Percentiles rank a stretch among this genome's conserved stretches.
Conservation (phyloP, 2,888 invertebrate genomes). For the Drosophila atripex region DNA sequence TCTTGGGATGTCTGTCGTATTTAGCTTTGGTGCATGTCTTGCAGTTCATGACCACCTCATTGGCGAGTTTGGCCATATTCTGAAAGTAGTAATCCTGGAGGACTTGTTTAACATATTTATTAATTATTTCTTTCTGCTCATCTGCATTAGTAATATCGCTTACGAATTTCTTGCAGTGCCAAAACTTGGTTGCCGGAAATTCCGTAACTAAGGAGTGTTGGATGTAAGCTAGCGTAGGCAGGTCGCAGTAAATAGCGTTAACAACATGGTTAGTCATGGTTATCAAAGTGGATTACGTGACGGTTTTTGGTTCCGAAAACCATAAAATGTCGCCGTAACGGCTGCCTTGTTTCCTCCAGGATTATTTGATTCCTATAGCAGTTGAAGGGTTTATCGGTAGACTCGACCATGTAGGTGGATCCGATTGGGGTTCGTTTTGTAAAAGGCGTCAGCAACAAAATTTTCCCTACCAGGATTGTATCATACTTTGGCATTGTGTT, state of each 20-base stretch:
- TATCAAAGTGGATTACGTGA: not conserved
- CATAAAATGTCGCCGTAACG: not conserved
- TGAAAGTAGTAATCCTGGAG: constrained; percentile 11
- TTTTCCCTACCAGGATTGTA: constrained; percentile 4
- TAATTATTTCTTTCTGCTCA: not conserved
- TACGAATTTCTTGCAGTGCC: constrained; percentile 4
- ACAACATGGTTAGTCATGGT: constrained; percentile 6
- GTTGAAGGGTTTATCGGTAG: constrained; percentile 1
- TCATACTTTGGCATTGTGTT: not conserved
- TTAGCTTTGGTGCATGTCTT: not conserved
- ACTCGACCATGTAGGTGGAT: constrained; percentile 4
- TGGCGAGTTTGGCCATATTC: constrained; percentile 7
- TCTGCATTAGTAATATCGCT: not conserved
- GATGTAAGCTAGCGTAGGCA: not conserved
- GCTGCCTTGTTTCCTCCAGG: constrained; percentile 4
- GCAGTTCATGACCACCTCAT: not conserved
- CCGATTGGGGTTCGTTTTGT: constrained; percentile 5
- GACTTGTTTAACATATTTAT: constrained; percentile 12
- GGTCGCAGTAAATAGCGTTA: constrained; percentile 5
- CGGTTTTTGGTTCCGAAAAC: constrained; percentile 7
- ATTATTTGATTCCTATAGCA: constrained; percentile 13
- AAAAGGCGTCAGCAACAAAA: constrained; percentile 8
- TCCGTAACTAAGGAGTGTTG: not conserved
- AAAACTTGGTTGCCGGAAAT: constrained; percentile 9
- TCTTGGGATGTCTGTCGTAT: not conserved